These are phyloP conservation scores for Nesospiza acunhae DNA, from an alignment of 2,113 vertebrate genomes.

Conservation along the genomic window DNA sequence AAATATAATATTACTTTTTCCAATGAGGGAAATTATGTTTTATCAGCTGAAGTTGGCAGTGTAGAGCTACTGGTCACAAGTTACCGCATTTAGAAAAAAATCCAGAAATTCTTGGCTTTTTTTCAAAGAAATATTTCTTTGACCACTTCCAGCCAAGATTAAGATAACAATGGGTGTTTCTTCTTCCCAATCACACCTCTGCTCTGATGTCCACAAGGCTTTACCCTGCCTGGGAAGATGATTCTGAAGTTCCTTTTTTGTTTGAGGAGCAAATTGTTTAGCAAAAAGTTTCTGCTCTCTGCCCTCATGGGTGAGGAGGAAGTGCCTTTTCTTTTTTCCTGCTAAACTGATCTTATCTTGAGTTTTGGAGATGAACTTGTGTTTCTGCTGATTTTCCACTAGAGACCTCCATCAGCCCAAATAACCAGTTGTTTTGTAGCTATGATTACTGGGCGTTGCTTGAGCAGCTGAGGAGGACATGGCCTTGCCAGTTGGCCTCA, in stretches of 20 bases:
- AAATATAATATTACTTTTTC: neutral
- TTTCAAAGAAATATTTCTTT: neutral
- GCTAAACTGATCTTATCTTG: neutral
- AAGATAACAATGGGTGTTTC: neutral
- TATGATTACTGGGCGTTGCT: conserved; percentile 34
- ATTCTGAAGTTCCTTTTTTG: neutral
- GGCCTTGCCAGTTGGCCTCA: conserved; percentile 43
- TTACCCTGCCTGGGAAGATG: neutral
- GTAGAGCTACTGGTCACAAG: neutral
- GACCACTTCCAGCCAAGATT: neutral
- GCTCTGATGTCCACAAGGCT: neutral
- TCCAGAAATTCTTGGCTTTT: neutral
- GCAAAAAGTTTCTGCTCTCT: neutral
- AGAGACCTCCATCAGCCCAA: conserved; percentile 66
- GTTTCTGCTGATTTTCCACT: conserved; percentile 67
- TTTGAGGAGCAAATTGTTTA: neutral
- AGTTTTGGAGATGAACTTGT: conserved; percentile 4
- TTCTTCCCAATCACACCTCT: neutral
- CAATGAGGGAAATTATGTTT: neutral
- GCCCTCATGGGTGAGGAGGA: neutral
- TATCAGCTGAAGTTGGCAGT: neutral
- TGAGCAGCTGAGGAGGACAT: conserved; percentile 18
- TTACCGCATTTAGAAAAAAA: neutral
- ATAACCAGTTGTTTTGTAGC: conserved; percentile 3
- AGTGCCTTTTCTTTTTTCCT: neutral